Evolutionary conservation across 2,888 invertebrate genomes (phyloP), one percentile per base, ranked within the genome.

Genomic region (Ctena decussata): DNA sequence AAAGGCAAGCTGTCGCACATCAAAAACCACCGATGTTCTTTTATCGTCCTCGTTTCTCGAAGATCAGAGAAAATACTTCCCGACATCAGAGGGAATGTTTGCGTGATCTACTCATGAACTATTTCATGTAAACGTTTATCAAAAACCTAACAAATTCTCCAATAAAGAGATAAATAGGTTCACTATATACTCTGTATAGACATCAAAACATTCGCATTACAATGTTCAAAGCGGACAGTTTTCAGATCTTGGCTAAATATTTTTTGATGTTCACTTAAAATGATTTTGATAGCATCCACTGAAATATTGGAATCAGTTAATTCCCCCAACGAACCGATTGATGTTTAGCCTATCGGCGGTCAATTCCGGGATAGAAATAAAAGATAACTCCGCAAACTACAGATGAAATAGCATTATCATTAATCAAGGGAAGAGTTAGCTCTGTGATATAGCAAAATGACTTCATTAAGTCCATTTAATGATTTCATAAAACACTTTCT

Each of bases 111-210:
- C 35, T 65, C 32, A n/a, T 35, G 35, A 65, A 35, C 65, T 65
- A 35, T 65, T 65, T 65, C 65, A 65, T 30, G 12, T 65, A 65
- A 65, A 65, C 35, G 65, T 65, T 65, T 65, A 65, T 65, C 65
- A 53, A 53, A 53, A 53, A 53, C 53, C 53, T 53, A 53, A 65
- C 60, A 65, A 65, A 65, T 32, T 35, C 27, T n/a, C 18, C 65
- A 65, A 32, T n/a, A 53, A 53, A 65, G 65, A 65, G 65, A 65
- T 65, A 65, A 65, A 65, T 65, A 65, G 65, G 6, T 35, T 35
- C 21, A 35, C 21, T 65, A 35, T 35, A 35, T 27, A 65, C 65
- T 35, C 35, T 21, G 35, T 57, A 57, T 57, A 27, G 24, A 57
- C 57, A 57, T 57, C 57, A 65, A 65, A 65, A 35, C 3, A 21